Base-by-base conservation (phyloP, 2,888 invertebrate species). In the Netelia virgata region DNA sequence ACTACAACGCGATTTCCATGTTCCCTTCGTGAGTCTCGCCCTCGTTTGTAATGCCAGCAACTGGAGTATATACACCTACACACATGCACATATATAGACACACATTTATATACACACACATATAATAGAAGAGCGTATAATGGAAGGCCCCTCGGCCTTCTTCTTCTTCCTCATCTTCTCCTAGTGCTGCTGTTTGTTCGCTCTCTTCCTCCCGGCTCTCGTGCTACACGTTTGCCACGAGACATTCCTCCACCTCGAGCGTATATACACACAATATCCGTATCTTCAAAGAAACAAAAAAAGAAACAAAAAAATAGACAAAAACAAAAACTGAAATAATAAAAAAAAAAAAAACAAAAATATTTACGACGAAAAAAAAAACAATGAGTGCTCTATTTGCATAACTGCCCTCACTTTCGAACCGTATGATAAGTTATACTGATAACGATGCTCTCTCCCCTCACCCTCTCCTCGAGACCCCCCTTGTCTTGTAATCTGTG, bases 371-470 rank as follows among this genome's bases (percentile, higher is more conserved):
- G n/a, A n/a, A 70, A 75, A 82, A 77, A 84, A 20, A 55, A 64
- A 80, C 76, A 82, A 73, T 84, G 76, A 86, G 80, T 84, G 77
- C 82, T 86, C 85, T 86, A 86, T 86, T 86, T 86, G 86, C 87
- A 86, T 87, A 87, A 86, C 87, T 80, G 81, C 78, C 83, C 86
- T 80, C 77, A 87, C 81, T 86, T 86, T 87, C 84, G 69, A 86
- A 80, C 66, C 57, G 86, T 77, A 79, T 82, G 86, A 86, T 86
- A 84, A 86, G 82, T 78, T 77, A 86, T 74, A 74, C 85, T 70
- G 85, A 86, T 86, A 86, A 80, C 70, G 76, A 78, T 70, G 73
- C 76, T n/a, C 36, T 55, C 41, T 59, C 70, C 23, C 43, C 69
- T 53, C n/a, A n/a, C 61, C 70, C 74, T 57, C 78, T 64, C 78